Percentiles rank a stretch among this genome's conserved stretches.
phyloP scores from a whole-genome alignment of 1,140 invertebrate species.

The Atopsyche davidsoni region DNA sequence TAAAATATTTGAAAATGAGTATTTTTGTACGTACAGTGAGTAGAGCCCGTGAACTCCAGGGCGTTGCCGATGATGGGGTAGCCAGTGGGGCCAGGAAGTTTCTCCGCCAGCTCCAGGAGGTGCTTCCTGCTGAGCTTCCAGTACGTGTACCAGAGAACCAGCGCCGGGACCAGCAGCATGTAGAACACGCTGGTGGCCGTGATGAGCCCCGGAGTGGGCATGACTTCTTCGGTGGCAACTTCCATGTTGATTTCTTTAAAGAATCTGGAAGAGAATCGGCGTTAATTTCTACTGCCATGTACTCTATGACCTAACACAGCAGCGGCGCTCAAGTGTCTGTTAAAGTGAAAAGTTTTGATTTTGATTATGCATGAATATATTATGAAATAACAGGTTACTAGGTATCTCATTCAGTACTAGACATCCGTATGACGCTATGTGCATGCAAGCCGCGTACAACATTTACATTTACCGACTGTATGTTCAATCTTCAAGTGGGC shows the following conservation, averaged over 20 bases:
- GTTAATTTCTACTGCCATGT: too few species aligned
- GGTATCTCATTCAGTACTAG: too few species aligned
- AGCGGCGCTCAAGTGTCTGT: too few species aligned
- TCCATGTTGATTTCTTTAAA: slow-evolving; percentile 18
- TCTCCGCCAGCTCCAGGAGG: slow-evolving; percentile 62
- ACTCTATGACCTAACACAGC: too few species aligned
- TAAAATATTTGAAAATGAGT: too few species aligned
- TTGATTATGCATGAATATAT: too few species aligned
- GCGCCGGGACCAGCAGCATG: slow-evolving; percentile 59
- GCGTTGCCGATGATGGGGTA: slow-evolving; percentile 66
- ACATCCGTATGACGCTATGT: too few species aligned
- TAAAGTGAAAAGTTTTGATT: too few species aligned
- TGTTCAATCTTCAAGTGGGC: too few species aligned
- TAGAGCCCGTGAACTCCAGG: slow-evolving; percentile 61
- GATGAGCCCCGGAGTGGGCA: slow-evolving; percentile 21
- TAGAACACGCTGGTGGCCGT: slow-evolving; percentile 58
- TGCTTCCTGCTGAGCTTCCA: slow-evolving; percentile 63
- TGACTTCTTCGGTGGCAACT: slow-evolving; percentile 14
- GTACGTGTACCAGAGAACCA: slow-evolving; percentile 64
- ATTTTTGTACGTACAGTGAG: slow-evolving; percentile 57
- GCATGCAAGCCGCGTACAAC: too few species aligned
- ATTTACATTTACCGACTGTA: too few species aligned
- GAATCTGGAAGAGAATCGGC: neutral
- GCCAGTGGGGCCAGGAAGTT: slow-evolving; percentile 62
- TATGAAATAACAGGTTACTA: too few species aligned